Percentiles rank a stretch among this genome's conserved stretches.
Evolutionary conservation across 64 coral and sea anemone genomes (phyloP).

Genomic region (Montipora capricornis): DNA sequence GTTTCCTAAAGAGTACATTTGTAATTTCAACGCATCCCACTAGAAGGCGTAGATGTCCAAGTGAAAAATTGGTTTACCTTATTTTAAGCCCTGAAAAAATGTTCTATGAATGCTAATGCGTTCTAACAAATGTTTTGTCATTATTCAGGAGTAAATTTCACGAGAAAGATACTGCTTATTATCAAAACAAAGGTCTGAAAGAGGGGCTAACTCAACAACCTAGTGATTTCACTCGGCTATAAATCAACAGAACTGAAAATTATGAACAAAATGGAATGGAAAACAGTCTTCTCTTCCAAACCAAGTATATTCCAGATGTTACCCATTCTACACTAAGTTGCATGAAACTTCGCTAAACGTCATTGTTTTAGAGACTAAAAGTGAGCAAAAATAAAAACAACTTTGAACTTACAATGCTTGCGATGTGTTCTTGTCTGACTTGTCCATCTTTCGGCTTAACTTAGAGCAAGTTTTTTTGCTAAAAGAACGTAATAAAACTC

Average conservation of each 20-base stretch:
- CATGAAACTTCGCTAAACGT: constrained; percentile 6
- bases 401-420: not conserved
- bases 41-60: not conserved
- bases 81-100: not conserved
- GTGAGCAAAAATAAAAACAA: not conserved
- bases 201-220: constrained; percentile 15
- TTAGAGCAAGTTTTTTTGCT: not conserved
- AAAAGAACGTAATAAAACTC: not conserved
- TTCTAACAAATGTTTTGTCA: not conserved
- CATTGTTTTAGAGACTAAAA: not conserved
- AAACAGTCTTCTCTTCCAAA: not conserved
- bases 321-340: not conserved
- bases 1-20: not conserved
- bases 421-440: not conserved
- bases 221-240: constrained; percentile 10
- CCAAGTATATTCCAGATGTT: not conserved
- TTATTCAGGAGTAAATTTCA: not conserved
- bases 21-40: constrained; percentile 2
- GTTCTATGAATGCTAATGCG: not conserved
- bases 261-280: constrained; percentile 1
- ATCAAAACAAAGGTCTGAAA: not conserved
- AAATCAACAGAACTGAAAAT: not conserved
- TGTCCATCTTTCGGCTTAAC: not conserved
- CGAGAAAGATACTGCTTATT: not conserved
- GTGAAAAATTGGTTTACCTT: not conserved